phyloP scores from a whole-genome alignment of 2,797 vertebrate genomes.

The Chelonia mydas region DNA sequence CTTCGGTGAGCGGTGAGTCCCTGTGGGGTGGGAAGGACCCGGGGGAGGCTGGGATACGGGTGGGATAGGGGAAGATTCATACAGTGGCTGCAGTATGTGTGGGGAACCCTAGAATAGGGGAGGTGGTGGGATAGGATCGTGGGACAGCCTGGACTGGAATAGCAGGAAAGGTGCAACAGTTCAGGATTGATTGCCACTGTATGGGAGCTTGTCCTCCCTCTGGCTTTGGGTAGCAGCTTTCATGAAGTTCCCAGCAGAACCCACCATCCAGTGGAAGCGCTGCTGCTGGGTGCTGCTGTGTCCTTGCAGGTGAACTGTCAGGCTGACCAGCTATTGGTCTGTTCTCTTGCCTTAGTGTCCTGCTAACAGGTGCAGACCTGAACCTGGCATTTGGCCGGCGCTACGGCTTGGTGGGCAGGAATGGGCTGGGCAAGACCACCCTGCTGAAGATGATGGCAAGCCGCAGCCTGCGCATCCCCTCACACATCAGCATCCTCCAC shows the following conservation, averaged over 20 bases:
- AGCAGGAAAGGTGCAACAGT: background rate
- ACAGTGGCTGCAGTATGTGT: background rate
- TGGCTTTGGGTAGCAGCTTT: background rate
- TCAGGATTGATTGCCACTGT: background rate
- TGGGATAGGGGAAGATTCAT: background rate
- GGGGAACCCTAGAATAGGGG: background rate
- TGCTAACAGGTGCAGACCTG: conserved; percentile 93
- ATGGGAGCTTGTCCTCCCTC: background rate
- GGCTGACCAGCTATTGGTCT: background rate
- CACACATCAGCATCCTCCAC: conserved; percentile 94
- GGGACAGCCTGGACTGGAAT: background rate
- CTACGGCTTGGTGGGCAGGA: conserved; percentile 94
- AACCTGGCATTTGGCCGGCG: conserved; percentile 90
- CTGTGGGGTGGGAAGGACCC: background rate
- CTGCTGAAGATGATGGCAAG: conserved; percentile 96
- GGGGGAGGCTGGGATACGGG: background rate
- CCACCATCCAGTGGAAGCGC: background rate
- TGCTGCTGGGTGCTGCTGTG: accelerated
- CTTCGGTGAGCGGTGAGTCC: conserved; percentile 93
- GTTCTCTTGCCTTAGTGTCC: conserved; percentile 80
- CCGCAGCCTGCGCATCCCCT: conserved; percentile 90
- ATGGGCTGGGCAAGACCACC: conserved; percentile 95
- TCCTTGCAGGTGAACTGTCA: accelerated
- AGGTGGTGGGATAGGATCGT: background rate
- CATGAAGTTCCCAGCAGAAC: background rate